These are phyloP conservation scores for Calliphora vicina DNA, from an alignment of 1,140 invertebrate species.

Conservation along the genomic window DNA sequence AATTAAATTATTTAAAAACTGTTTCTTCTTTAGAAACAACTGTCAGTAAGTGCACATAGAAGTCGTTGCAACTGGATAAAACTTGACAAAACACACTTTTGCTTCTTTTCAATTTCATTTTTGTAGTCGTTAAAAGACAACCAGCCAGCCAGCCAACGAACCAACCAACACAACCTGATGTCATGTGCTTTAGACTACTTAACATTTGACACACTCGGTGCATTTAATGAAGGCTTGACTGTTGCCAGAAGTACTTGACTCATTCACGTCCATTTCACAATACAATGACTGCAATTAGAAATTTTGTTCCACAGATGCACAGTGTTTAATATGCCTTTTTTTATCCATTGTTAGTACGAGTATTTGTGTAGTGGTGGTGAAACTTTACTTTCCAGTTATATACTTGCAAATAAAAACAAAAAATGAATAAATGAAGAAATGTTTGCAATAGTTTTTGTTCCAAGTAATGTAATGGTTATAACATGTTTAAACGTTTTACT, in stretches of 20 bases:
- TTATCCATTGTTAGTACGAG: not conserved
- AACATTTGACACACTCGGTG: conserved; percentile 30
- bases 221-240: conserved; percentile 30
- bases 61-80: no score
- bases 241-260: conserved; percentile 25
- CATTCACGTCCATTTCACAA: conserved; percentile 28
- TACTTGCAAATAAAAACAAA: not conserved
- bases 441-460: not conserved
- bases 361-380: not conserved
- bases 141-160: not conserved
- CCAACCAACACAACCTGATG: not conserved
- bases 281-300: conserved; percentile 33
- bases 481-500: not conserved
- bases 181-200: conserved; percentile 15
- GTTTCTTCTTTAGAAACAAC: no score
- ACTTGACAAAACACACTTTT: no score
- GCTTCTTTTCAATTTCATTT: not conserved
- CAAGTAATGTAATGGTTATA: not conserved
- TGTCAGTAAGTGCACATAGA: no score
- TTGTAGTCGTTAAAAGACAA: not conserved
- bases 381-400: not conserved
- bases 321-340: not conserved
- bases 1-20: no score
- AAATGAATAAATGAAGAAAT: no score
- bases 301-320: not conserved